Percentiles rank a stretch among this genome's conserved stretches.
Conservation (phyloP, 2,888 invertebrate species). For the Sipha maydis region DNA sequence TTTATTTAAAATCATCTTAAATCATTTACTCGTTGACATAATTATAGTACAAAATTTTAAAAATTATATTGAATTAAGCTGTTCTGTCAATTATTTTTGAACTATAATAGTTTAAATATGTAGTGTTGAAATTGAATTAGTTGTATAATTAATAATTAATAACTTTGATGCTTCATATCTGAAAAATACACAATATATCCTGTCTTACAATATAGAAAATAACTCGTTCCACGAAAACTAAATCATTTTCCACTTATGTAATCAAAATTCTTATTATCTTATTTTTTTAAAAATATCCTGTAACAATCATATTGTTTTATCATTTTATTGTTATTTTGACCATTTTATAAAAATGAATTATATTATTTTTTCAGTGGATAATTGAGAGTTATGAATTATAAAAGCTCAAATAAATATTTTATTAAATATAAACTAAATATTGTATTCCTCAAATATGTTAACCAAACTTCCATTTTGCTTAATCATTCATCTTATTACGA, state of each 20-base stretch:
- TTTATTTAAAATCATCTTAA: no score
- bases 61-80: no score
- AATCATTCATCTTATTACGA: background rate
- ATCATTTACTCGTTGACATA: no score
- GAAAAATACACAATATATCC: no score
- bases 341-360: background rate
- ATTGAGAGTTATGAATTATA: background rate
- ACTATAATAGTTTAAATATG: no score
- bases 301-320: background rate
- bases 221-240: background rate
- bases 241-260: background rate
- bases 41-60: no score
- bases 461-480: background rate
- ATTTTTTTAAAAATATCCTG: no score
- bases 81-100: no score
- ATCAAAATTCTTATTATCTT: background rate
- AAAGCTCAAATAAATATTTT: background rate
- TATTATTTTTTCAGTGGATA: background rate
- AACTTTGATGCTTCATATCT: no score
- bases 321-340: no score
- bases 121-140: no score
- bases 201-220: background rate
- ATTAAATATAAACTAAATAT: background rate
- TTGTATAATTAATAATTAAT: no score
- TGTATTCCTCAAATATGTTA: background rate